Conservation (phyloP, 2,113 vertebrate genomes). For the Chrysochloris asiatica region DNA sequence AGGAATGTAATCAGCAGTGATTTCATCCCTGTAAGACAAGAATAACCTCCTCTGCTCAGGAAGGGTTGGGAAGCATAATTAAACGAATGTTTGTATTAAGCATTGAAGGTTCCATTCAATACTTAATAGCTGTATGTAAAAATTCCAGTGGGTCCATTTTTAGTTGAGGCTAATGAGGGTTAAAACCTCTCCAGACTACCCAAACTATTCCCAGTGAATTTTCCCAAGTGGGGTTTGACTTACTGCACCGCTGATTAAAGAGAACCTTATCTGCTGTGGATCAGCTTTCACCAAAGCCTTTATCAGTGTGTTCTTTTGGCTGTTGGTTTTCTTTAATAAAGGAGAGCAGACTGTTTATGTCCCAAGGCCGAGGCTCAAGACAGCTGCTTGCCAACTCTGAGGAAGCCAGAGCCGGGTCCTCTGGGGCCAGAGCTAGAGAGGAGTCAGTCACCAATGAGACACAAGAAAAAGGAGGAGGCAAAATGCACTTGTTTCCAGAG, state of each 20-base stretch:
- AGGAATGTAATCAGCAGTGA: background rate
- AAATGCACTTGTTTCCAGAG: background rate
- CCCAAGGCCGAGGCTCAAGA: conserved; percentile 46
- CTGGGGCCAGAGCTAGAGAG: background rate
- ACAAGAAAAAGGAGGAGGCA: background rate
- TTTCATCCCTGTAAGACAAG: background rate
- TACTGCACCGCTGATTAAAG: background rate
- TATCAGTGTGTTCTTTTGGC: conserved; percentile 42
- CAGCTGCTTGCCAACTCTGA: conserved; percentile 17
- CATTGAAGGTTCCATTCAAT: background rate
- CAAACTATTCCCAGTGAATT: background rate
- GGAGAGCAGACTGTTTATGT: conserved; percentile 34
- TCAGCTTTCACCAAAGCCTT: conserved; percentile 42
- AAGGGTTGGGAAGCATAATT: background rate
- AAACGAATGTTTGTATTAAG: background rate
- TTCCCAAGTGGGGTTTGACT: background rate
- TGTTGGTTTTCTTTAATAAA: conserved; percentile 22
- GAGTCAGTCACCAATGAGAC: background rate
- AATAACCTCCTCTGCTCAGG: background rate
- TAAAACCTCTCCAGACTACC: background rate
- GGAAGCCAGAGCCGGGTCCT: background rate
- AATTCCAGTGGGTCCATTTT: background rate
- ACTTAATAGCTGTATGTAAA: background rate
- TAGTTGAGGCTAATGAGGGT: background rate
- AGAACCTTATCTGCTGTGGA: background rate